Base-by-base conservation (phyloP, 1,140 invertebrate species). In the Aphis gossypii region DNA sequence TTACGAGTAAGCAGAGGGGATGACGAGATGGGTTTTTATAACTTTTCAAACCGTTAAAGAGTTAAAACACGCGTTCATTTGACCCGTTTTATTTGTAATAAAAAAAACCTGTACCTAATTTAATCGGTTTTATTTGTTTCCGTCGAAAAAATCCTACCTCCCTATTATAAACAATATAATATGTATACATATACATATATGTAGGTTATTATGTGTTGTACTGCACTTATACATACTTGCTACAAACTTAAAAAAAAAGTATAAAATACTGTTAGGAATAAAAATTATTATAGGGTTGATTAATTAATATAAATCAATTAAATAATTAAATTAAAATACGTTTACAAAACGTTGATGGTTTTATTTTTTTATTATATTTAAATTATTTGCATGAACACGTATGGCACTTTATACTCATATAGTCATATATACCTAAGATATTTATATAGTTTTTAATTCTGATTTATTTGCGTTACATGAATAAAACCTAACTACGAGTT, bases 61-160 rank as follows among this genome's bases (percentile, higher is more conserved):
- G 89, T 90, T 68, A 68, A 90, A 90, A 90, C 23, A 44, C 54
- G 89, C 89, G 56, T 68, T 90, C 25, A 41, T 44, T 38, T 14
- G 54, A 89, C 87, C 54, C 51, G 88, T 60, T 90, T 89, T 89
- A 89, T 89, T 90, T n/a, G 89, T 44, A 60, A 44, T 68, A 68
- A 41, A 90, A 90, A 54, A 90, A 90, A 60, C 89, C 89, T 9
- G 38, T 44, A 68, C 38, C 35, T 44, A 68, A 68, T 44, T 68
- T 68, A 90, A 68, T 68, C 54, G 89, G 89, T 90, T 90, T 90
- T 90, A 41, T 90, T 90, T 25, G 54, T 60, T 60, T n/a, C 54
- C 9, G 54, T 21, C 51, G 30, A 60, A 60, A 89, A 54, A 56
- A 84, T 84, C 83, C 9, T 44, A 11, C 20, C 38, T 41, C 14